Evolutionary conservation across 1,140 invertebrate species (phyloP).

Genomic region (Eumaeus atala): DNA sequence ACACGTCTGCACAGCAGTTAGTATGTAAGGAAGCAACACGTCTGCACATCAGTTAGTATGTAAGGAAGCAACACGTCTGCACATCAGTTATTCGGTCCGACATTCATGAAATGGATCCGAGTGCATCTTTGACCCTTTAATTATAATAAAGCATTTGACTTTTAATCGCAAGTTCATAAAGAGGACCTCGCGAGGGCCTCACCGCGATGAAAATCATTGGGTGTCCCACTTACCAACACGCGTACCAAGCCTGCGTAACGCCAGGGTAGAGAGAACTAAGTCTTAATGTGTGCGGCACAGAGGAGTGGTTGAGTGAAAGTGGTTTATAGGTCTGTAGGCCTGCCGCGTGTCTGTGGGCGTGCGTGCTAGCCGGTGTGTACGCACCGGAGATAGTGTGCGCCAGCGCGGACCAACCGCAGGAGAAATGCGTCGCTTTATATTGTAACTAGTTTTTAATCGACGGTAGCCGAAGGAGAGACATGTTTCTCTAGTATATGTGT

Average conservation of each 20-base stretch:
- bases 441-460: not conserved
- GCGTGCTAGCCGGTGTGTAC: conserved; percentile 42
- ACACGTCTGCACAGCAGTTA: too few relatives aligned
- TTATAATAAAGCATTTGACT: not conserved
- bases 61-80: too few relatives aligned
- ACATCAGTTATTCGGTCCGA: too few relatives aligned
- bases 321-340: conserved; percentile 70
- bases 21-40: too few relatives aligned
- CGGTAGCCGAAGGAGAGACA: not conserved
- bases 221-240: conserved; percentile 55
- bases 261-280: conserved; percentile 2
- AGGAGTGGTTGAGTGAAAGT: conserved; percentile 32
- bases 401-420: conserved; percentile 45
- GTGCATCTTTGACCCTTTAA: too few relatives aligned
- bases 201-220: conserved; percentile 58
- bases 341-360: conserved; percentile 44
- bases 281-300: conserved; percentile 22
- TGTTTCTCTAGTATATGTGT: not conserved
- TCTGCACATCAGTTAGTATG: too few relatives aligned
- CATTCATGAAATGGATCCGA: too few relatives aligned
- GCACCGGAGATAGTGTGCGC: conserved; percentile 61
- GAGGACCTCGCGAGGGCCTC: conserved; percentile 51
- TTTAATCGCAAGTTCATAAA: conserved; percentile 27
- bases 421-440: conserved; percentile 59
- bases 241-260: conserved; percentile 24